These are phyloP conservation scores for Lamellibrachia satsuma DNA, from an alignment of 2,888 invertebrate genomes.

Conservation along the genomic window DNA sequence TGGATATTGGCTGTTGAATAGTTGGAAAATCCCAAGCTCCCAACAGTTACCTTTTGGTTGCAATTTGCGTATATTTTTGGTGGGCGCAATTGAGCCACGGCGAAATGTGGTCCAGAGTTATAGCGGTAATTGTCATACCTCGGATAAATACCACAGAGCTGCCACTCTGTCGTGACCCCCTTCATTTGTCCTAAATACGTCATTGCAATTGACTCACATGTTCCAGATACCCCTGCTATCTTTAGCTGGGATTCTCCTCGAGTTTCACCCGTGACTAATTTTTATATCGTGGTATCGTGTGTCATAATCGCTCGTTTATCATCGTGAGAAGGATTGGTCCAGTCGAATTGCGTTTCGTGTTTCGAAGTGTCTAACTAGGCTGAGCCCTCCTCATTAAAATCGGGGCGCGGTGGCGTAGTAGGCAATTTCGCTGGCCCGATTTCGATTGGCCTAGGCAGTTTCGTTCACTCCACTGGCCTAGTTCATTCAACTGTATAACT, in stretches of 20 bases:
- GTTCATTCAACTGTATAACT: too few relatives aligned
- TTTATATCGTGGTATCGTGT: background rate
- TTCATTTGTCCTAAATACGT: too few relatives aligned
- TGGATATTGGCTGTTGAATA: too few relatives aligned
- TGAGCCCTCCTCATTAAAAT: background rate
- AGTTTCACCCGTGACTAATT: background rate
- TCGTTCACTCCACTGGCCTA: too few relatives aligned
- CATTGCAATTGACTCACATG: background rate
- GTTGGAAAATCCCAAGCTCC: too few relatives aligned
- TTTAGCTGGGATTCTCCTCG: background rate
- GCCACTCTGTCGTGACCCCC: background rate
- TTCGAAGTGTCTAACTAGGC: background rate
- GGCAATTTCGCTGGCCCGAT: too few relatives aligned
- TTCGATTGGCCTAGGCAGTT: too few relatives aligned
- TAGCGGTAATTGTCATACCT: background rate
- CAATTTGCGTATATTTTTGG: too few relatives aligned
- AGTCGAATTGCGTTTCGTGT: background rate
- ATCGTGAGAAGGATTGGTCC: slow-evolving; percentile 10
- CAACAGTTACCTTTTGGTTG: too few relatives aligned
- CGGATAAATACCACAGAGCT: background rate
- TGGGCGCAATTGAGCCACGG: background rate
- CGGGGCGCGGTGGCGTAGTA: too few relatives aligned
- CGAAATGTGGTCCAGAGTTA: background rate
- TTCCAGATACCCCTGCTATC: background rate
- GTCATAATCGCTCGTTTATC: slow-evolving; percentile 14